Base-by-base conservation (phyloP, 2,113 vertebrate species). In the Callopanchax toddi region DNA sequence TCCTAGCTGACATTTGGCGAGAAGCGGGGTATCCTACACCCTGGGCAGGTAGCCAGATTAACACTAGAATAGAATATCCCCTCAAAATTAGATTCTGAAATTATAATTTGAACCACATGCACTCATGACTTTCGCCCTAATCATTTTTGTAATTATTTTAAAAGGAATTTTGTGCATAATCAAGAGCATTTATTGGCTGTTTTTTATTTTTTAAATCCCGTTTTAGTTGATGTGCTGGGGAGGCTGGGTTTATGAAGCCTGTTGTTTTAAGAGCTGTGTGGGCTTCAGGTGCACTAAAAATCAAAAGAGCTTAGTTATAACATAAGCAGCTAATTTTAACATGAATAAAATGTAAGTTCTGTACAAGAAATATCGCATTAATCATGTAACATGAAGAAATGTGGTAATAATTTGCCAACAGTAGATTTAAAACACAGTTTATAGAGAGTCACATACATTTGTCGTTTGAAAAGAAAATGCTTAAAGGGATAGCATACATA, bases 61-160 rank as follows among this genome's bases (percentile, higher is more conserved):
- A 68, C n/a, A 26, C 25, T 36, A 34, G 16, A 56, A 66, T 12
- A 32, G 49, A 50, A 59, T 67, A 26, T 40, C 36, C n/a, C 57
- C 56, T 62, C 67, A 40, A 55, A 48, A 58, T 44, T 49, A 21
- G 15, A 72, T 52, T 69, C 52, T 53, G 36, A 20, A 54, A 60
- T 60, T 25, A 26, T 23, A 11, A 61, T 57, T 61, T 22, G 43
- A 7, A 13, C 56, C 21, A 54, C 44, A 62, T 59, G 43, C n/a
- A 32, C 29, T 25, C 46, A 55, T 64, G 70, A 50, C 53, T 22
- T 71, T 68, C 64, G 78, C 76, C 54, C 74, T 67, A 29, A 22
- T 13, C 54, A 37, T 55, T 62, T 40, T 55, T 57, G 26, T 81
- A 66, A 69, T 71, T 61, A 69, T 43, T 77, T 53, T 60, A 48